Evolutionary conservation across 2,797 vertebrate genomes (phyloP), one percentile per base, ranked within the genome.

Genomic region (Fistularia commersonii): DNA sequence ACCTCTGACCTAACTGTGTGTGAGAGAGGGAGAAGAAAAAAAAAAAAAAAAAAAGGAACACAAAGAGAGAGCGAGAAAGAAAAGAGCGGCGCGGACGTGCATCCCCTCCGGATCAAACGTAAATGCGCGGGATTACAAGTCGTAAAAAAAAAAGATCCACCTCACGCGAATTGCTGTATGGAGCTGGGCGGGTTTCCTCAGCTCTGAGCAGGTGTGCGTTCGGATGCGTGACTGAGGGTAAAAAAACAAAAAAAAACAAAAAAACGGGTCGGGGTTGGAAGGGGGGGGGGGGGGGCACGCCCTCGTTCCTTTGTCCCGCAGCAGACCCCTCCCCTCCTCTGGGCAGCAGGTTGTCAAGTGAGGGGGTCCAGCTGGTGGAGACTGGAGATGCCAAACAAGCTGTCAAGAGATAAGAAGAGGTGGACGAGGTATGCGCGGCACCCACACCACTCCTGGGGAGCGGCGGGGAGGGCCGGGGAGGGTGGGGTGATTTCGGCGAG

Each of bases 321-420:
- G 58, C 44, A 64, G 57, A 68, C 43, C 64, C 68, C 74, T 66
- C 73, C 74, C 33, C 51, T 67, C 69, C 23, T 58, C 44, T 53
- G 58, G 68, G 72, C 70, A 85, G 74, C 76, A 80, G 80, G 77
- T 85, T 85, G 77, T 84, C 66, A 68, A 23, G 63, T 88, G 88
- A 90, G 72, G 66, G 51, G 74, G 63, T 77, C 80, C 87, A 89
- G 86, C 87, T 89, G 87, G 63, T 74, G 74, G 57, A 77, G 84
- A 82, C 72, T 74, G 62, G 68, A 76, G 82, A 84, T 77, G 76
- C 82, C 81, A 89, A 90, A 90, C 85, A 90, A 88, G 63, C 79
- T 87, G 85, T 90, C 87, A 87, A 23, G 63, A 84, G 86, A 89
- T 88, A 84, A 89, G 81, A 87, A 61, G 74, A 84, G 76, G 67